A percentile compares a stretch with the other conserved stretches of the same genome.
phyloP scores from a whole-genome alignment of 2,113 vertebrate genomes.

The Paedocypris sp. region DNA sequence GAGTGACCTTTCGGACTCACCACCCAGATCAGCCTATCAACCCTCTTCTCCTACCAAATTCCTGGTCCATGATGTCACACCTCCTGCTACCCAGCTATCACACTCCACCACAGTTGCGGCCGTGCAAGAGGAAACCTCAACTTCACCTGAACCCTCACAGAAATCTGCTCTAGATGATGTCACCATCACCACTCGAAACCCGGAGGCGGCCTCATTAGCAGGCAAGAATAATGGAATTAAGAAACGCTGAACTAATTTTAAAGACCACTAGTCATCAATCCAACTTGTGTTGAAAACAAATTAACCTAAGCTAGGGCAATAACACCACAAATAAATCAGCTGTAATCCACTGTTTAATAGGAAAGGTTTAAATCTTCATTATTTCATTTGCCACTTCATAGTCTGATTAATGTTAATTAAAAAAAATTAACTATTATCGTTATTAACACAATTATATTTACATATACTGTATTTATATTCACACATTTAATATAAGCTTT shows the following conservation, averaged over 20 bases:
- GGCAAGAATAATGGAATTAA: slow-evolving; percentile 6
- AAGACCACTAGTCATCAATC: background rate
- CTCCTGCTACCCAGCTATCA: background rate
- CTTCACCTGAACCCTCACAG: background rate
- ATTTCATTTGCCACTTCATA: too few species aligned
- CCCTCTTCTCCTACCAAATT: background rate
- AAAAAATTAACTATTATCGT: too few species aligned
- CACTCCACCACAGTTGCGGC: background rate
- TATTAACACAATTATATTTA: too few species aligned
- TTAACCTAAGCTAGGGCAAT: too few species aligned
- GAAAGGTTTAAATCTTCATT: too few species aligned
- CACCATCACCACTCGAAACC: background rate
- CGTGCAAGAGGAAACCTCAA: background rate
- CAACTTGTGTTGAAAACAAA: slow-evolving; percentile 1
- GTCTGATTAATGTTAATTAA: too few species aligned
- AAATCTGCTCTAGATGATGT: background rate
- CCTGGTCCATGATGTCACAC: background rate
- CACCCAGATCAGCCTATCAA: background rate
- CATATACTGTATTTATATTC: too few species aligned
- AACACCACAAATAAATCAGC: too few species aligned
- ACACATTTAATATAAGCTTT: too few species aligned
- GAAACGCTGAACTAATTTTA: background rate
- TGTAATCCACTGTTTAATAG: too few species aligned
- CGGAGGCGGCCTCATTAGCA: background rate
- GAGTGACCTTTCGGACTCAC: background rate